Evolutionary conservation across 2,888 invertebrate species (phyloP), one percentile per base, ranked within the genome.

Genomic region (Cybosia mesomella): DNA sequence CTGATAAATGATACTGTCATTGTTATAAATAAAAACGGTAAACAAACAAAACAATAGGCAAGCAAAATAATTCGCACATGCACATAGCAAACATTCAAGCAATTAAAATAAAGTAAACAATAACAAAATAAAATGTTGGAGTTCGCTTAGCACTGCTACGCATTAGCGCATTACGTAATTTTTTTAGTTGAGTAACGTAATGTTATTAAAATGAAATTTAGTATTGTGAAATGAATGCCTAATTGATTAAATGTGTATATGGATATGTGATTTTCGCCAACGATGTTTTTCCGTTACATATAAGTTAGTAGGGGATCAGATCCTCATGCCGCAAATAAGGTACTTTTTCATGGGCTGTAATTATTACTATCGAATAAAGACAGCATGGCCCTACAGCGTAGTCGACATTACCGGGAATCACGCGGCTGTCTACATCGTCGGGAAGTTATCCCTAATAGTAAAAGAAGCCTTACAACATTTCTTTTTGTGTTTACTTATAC

Each of bases 21-120:
- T n/a, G 24, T n/a, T 49, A 49, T 15, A 39, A 18, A 15, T n/a
- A 59, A 34, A 58, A 36, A 58, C 15, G n/a, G 39, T 34, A 67
- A 67, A 55, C 59, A 64, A 68, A 66, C 15, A 58, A 66, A 71
- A 71, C 72, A 74, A 54, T 70, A 60, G 54, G 58, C 32, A 72
- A 61, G 70, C 72, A 70, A 63, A 72, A 68, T 11, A 73, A 79
- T 74, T 80, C 80, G 80, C 80, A 71, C 67, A 53, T 71, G 80
- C 80, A 73, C 53, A 65, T 67, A 49, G 21, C 22, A 22, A 63
- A 55, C 63, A 72, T 60, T 34, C 32, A 54, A n/a, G 28, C 74
- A 76, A 63, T n/a, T 60, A 74, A 72, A 74, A 71, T 39, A 57
- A 71, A 74, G 72, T 43, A 67, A 58, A 64, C 58, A 71, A 71